Base-by-base conservation (phyloP, 2,797 vertebrate species). In the Sebastes taczanowskii region DNA sequence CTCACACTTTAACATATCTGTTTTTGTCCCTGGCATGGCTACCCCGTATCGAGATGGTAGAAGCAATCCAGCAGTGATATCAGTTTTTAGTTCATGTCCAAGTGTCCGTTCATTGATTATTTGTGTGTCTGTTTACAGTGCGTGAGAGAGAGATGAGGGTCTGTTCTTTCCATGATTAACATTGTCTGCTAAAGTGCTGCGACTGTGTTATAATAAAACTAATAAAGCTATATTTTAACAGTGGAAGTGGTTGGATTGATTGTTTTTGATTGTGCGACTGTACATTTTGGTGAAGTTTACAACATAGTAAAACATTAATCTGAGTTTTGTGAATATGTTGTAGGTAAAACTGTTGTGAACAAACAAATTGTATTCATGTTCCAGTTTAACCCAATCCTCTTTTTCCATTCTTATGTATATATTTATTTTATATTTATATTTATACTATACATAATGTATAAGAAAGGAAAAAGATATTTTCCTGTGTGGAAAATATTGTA, bases 191-290 rank as follows among this genome's bases (percentile, higher is more conserved):
- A 80, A 89, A 81, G 46, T 76, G 82, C 81, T 86, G 79, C 59
- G 27, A 85, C 82, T 78, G 77, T 92, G 86, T 92, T 77, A 75
- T 87, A 90, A 89, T 85, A 62, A 86, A 87, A 93, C 91, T 89
- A 92, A 92, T 95, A 93, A 94, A 95, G 90, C 69, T 95, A 94
- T 95, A 95, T 95, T 96, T 96, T 95, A 94, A 93, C 92, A 93
- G 63, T 90, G 87, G 53, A 89, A 64, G 56, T 76, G 61, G 55
- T 75, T 23, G 30, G 71, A 63, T 67, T 61, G 65, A 29, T 71
- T 87, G 20, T 79, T 87, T 65, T 55, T 77, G 58, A 42, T 27
- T 56, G n/a, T 27, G 63, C 71, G 69, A 72, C 73, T 56, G 38
- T 82, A 69, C 90, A 87, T 91, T 92, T 90, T 90, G 22, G 6